Evolutionary conservation across 2,113 vertebrate species (phyloP).

Genomic region (Pristiophorus japonicus): DNA sequence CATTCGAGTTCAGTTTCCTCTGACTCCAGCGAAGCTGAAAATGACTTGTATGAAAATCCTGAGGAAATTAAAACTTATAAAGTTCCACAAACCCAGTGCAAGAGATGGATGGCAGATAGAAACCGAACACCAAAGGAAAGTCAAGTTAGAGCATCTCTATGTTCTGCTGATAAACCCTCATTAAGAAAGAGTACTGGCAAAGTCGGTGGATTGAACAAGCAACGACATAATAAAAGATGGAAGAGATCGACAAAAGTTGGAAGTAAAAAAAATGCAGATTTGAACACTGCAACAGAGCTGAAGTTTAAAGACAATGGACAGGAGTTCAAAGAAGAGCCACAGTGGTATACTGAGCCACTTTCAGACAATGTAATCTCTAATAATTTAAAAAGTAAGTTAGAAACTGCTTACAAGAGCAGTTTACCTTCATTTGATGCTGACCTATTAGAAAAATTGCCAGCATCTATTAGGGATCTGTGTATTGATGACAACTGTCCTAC

Average conservation of each 20-base stretch:
- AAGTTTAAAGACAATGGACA: constrained; percentile 31
- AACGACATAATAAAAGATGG: constrained; percentile 32
- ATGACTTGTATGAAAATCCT: constrained; percentile 12
- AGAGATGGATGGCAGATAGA: constrained; percentile 22
- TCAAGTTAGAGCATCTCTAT: neutral
- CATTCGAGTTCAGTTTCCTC: constrained; percentile 32
- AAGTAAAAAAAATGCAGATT: constrained; percentile 28
- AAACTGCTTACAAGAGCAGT: constrained; percentile 34
- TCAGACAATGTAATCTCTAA: constrained; percentile 21
- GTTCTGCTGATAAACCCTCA: constrained; percentile 18
- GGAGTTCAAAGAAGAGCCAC: constrained; percentile 30
- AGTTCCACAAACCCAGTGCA: constrained; percentile 5
- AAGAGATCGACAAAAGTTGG: constrained; percentile 24
- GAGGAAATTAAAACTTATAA: constrained; percentile 25
- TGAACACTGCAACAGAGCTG: neutral
- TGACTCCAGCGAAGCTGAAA: constrained; percentile 36
- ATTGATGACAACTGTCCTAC: constrained; percentile 4
- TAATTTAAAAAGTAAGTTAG: constrained; percentile 32
- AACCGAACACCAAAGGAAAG: neutral
- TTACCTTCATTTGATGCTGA: constrained; percentile 34
- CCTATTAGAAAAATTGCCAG: constrained; percentile 33
- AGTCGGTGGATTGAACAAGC: constrained; percentile 6
- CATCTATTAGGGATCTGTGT: constrained; percentile 28
- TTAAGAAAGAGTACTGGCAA: constrained; percentile 23
- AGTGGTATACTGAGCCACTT: constrained; percentile 34